These are phyloP conservation scores for Danionella cerebrum DNA, from an alignment of 2,113 vertebrate genomes.

Conservation along the genomic window DNA sequence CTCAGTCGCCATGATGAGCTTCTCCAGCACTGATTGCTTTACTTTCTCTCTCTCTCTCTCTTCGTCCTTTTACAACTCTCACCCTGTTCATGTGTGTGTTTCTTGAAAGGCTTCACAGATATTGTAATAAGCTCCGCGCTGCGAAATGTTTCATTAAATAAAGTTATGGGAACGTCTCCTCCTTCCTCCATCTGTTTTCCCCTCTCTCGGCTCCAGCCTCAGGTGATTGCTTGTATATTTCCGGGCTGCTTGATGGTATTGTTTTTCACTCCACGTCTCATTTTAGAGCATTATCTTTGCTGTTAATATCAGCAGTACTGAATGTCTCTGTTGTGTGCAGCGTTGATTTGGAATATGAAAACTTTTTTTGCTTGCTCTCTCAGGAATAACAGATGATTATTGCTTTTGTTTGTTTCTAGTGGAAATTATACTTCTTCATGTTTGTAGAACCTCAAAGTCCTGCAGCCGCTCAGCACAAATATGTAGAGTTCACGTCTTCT, in stretches of 20 bases:
- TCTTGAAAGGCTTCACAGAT: background rate
- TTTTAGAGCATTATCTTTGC: slow-evolving; percentile 19
- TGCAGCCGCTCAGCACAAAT: no score
- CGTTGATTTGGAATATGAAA: no score
- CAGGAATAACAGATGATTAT: slow-evolving; percentile 8
- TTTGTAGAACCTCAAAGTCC: no score
- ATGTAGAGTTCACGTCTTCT: no score
- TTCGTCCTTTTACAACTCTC: no score
- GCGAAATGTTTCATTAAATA: slow-evolving; percentile 38
- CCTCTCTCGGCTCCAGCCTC: background rate
- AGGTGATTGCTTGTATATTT: slow-evolving; percentile 31
- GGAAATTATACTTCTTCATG: no score
- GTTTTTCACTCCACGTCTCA: slow-evolving; percentile 1
- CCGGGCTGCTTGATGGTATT: slow-evolving; percentile 15
- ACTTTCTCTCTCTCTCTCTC: slow-evolving; percentile 28
- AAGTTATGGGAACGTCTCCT: slow-evolving; percentile 5
- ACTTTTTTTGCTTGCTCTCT: slow-evolving; percentile 3
- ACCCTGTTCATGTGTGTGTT: background rate
- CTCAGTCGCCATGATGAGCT: slow-evolving; percentile 12
- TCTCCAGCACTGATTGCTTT: slow-evolving; percentile 11
- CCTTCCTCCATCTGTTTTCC: background rate
- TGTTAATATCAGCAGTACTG: background rate
- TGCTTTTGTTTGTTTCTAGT: no score
- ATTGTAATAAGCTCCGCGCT: slow-evolving; percentile 27
- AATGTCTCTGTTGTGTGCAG: background rate